Percentiles rank a stretch among this genome's conserved stretches.
Evolutionary conservation across 2,797 vertebrate species (phyloP).

Genomic region (Alosa sapidissima): DNA sequence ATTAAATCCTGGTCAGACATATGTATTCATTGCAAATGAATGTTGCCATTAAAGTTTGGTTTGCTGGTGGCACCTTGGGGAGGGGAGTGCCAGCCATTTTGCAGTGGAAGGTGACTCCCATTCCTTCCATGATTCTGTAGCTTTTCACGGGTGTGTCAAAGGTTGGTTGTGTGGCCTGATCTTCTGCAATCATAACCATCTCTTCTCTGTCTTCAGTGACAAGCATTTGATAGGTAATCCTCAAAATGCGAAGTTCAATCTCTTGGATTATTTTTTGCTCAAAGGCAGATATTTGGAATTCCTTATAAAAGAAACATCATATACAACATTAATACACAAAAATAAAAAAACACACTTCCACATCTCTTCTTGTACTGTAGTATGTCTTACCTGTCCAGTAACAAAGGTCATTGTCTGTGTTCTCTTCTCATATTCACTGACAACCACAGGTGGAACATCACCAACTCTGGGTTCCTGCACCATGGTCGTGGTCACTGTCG

Average conservation of each 20-base stretch:
- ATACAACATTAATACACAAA: not conserved
- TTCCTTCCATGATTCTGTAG: conserved; percentile 92
- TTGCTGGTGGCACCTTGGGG: conserved; percentile 80
- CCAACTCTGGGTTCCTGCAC: conserved; percentile 83
- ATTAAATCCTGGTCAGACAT: not conserved
- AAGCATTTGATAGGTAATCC: conserved; percentile 87
- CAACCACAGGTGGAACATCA: conserved; percentile 75
- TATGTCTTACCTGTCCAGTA: not conserved
- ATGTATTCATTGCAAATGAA: not conserved
- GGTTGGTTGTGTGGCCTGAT: conserved; percentile 81
- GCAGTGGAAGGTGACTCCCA: conserved; percentile 95
- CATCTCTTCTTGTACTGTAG: conserved; percentile 27
- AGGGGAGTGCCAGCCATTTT: conserved; percentile 87
- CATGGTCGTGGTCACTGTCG: conserved; percentile 81
- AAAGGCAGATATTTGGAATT: conserved; percentile 91
- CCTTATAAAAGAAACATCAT: conserved; percentile 66
- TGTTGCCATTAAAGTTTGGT: not conserved
- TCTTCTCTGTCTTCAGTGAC: conserved; percentile 88
- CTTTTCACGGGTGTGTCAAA: conserved; percentile 89
- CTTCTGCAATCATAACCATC: conserved; percentile 83
- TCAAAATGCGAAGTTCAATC: conserved; percentile 93
- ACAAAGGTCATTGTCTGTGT: conserved; percentile 24
- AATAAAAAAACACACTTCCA: not conserved
- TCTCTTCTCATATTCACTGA: conserved; percentile 79
- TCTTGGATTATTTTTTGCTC: conserved; percentile 95